Percentiles rank a stretch among this genome's conserved stretches.
phyloP scores from a whole-genome alignment of 2,113 vertebrate genomes.

The Hippoglossus stenolepis region DNA sequence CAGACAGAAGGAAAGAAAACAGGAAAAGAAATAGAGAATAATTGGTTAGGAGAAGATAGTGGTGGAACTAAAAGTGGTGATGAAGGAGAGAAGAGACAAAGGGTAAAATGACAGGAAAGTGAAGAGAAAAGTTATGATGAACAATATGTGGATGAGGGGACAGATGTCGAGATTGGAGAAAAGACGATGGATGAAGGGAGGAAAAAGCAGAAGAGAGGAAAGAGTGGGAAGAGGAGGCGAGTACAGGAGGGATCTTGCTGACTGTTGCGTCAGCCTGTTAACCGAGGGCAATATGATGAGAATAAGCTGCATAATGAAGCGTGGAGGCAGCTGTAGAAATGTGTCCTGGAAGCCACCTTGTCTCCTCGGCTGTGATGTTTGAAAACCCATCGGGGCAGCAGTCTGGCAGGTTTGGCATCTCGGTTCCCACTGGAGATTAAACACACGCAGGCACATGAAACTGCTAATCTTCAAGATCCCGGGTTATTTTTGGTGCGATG shows the following conservation, averaged over 20 bases:
- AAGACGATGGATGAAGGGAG: not conserved
- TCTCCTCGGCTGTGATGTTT: slow-evolving; percentile 39
- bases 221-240: slow-evolving; percentile 40
- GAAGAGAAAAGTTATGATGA: not conserved
- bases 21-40: not conserved
- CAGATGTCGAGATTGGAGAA: not conserved
- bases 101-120: not conserved
- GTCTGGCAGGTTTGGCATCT: slow-evolving; percentile 41
- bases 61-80: not conserved
- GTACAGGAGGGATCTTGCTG: slow-evolving; percentile 58
- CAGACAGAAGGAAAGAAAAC: not conserved
- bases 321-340: slow-evolving; percentile 62
- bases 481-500: slow-evolving; percentile 38
- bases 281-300: slow-evolving; percentile 68
- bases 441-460: slow-evolving; percentile 12
- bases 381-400: slow-evolving; percentile 45
- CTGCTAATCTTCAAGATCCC: slow-evolving; percentile 40
- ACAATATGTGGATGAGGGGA: not conserved
- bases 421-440: slow-evolving; percentile 22
- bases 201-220: slow-evolving; percentile 44
- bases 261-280: slow-evolving; percentile 72
- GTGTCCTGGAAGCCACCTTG: slow-evolving; percentile 64
- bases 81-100: not conserved
- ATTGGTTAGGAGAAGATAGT: not conserved
- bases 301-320: slow-evolving; percentile 71